Evolutionary conservation across 2,113 vertebrate species (phyloP), one percentile per base, ranked within the genome.

Genomic region (Ondatra zibethicus): DNA sequence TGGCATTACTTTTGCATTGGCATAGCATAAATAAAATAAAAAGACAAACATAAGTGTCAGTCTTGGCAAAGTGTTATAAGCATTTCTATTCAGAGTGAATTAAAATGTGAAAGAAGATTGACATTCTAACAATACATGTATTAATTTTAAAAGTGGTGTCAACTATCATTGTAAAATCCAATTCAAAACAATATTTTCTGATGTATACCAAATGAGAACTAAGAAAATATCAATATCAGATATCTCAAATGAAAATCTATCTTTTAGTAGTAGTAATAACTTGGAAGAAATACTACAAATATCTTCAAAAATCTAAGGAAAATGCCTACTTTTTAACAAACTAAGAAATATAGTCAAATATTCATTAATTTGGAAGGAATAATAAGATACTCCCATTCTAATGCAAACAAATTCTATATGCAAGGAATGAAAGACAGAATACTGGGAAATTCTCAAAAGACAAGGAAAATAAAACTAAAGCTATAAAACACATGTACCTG

Each of bases 41-140:
- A 80, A n/a, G 52, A 75, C 3, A 70, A 96, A 55, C 27, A 9
- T 42, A 89, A 91, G 17, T 76, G 14, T 63, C 13, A 82, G 31
- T 85, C 42, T 82, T 90, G 89, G 50, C 17, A 92, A 39, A 76
- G 12, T 81, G 5, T 82, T 45, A 76, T 77, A 88, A 76, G 76
- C 85, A 75, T 88, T 36, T 94, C 90, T 92, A 52, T 2, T 90
- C 3, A 80, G 33, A 77, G 42, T 70, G 23, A 89, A 70, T 94
- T 81, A 65, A 86, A 90, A 78, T 75, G 3, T 31, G 29, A 81
- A 81, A 58, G 89, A 80, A 31, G 4, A 50, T 50, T 27, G 36
- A 14, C 27, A 33, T 47, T 84, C 65, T 66, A 63, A 81, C 61
- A 90, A 47, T 12, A 65, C 14, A 66, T 65, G 21, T 80, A 86